Percentiles rank a stretch among this genome's conserved stretches.
phyloP scores from a whole-genome alignment of 2,888 invertebrate species.

The Cantharis flavilabris region DNA sequence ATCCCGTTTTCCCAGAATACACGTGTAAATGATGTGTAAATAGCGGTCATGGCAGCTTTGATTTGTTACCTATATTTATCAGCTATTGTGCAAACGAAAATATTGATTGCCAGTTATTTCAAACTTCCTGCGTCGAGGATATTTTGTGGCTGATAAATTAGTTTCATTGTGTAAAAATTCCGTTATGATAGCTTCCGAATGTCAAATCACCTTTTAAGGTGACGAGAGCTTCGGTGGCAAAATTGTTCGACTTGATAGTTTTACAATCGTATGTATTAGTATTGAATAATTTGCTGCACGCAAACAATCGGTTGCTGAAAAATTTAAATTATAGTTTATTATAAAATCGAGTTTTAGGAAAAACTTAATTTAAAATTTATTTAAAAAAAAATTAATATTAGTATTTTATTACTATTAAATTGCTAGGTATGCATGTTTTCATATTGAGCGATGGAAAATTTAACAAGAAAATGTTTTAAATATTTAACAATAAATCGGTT shows the following conservation, averaged over 20 bases:
- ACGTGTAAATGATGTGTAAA: conserved; percentile 45
- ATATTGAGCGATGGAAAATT: too few species aligned
- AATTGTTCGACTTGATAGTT: not conserved
- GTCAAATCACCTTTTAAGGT: conserved; percentile 7
- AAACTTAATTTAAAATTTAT: too few species aligned
- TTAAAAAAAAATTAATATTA: too few species aligned
- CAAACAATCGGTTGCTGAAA: not conserved
- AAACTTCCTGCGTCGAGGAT: conserved; percentile 29
- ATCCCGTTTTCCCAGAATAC: conserved; percentile 33
- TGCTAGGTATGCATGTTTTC: too few species aligned
- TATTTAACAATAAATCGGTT: too few species aligned
- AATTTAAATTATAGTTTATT: not conserved
- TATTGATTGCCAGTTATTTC: conserved; percentile 37
- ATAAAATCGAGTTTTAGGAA: too few species aligned
- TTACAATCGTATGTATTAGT: not conserved
- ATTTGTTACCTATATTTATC: conserved; percentile 41
- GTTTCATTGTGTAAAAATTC: conserved; percentile 24
- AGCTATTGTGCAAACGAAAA: conserved; percentile 37
- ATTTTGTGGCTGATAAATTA: conserved; percentile 32
- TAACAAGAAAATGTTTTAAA: too few species aligned
- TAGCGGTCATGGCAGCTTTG: conserved; percentile 39
- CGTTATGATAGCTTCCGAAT: conserved; percentile 24
- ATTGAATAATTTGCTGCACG: not conserved
- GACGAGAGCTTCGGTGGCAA: not conserved
- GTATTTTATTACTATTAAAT: too few species aligned